These are phyloP conservation scores for Danionella dracula DNA, from an alignment of 2,797 vertebrate species.

Conservation along the genomic window DNA sequence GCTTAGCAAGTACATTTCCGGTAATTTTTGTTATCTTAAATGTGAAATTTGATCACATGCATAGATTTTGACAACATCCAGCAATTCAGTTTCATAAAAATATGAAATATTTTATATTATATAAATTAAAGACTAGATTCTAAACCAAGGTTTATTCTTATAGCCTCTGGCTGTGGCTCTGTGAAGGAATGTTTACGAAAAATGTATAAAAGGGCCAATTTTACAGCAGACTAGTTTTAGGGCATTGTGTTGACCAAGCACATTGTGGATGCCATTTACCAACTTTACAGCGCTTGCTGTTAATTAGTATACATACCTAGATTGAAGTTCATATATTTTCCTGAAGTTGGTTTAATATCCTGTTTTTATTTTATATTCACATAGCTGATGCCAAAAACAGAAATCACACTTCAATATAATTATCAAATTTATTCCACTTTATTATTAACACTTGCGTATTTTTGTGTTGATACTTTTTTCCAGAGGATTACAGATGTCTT, in stretches of 20 bases:
- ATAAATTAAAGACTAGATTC: slow-evolving; percentile 1
- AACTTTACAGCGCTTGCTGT: not conserved
- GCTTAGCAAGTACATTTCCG: not conserved
- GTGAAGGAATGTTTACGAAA: not conserved
- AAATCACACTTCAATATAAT: too few relatives aligned
- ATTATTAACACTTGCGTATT: too few relatives aligned
- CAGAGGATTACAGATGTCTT: too few relatives aligned
- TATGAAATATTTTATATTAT: not conserved
- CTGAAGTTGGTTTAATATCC: not conserved
- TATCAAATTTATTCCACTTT: too few relatives aligned
- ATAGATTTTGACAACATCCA: not conserved
- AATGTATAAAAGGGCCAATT: not conserved
- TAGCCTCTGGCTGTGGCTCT: not conserved
- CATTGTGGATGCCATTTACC: not conserved
- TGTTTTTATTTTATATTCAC: too few relatives aligned
- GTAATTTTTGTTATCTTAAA: not conserved
- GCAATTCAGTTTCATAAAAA: not conserved
- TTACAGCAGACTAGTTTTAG: not conserved
- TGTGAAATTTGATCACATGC: not conserved
- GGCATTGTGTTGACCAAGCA: not conserved
- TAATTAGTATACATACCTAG: not conserved
- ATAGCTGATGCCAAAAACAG: too few relatives aligned
- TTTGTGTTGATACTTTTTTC: too few relatives aligned
- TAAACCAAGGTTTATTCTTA: not conserved
- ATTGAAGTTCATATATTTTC: not conserved